phyloP scores from a whole-genome alignment of 2,113 vertebrate genomes.

The Dipodomys spectabilis region DNA sequence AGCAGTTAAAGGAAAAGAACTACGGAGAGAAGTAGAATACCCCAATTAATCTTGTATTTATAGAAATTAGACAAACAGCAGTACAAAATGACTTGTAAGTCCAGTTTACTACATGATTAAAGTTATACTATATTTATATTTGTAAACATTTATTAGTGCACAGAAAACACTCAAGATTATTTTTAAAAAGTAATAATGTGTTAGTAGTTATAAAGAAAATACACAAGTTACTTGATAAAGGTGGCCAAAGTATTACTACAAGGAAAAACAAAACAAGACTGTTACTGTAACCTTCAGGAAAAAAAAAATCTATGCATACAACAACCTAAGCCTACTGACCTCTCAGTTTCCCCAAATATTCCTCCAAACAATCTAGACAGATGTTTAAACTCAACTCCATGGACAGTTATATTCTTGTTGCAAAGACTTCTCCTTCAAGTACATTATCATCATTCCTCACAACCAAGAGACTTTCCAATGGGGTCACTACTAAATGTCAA shows the following conservation, averaged over 20 bases:
- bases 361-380: background rate
- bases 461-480: background rate
- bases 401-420: background rate
- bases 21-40: background rate
- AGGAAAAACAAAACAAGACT: slow-evolving; percentile 13
- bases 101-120: background rate
- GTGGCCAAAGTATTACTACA: background rate
- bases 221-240: slow-evolving; percentile 46
- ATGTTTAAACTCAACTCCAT: background rate
- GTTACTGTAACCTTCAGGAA: background rate
- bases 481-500: background rate
- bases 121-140: background rate
- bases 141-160: slow-evolving; percentile 27
- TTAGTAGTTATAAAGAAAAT: slow-evolving; percentile 19
- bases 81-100: slow-evolving; percentile 17
- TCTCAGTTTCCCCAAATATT: background rate
- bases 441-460: background rate
- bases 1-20: background rate
- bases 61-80: slow-evolving; percentile 11
- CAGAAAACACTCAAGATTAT: background rate
- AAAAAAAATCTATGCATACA: background rate
- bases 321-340: background rate
- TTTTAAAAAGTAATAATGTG: slow-evolving; percentile 8
- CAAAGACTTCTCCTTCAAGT: background rate
- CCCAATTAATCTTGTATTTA: slow-evolving; percentile 3